Percentiles rank a stretch among this genome's conserved stretches.
These are phyloP conservation scores for Telmatochromis sp. DNA, from an alignment of 2,113 vertebrate genomes.

Conservation along the genomic window DNA sequence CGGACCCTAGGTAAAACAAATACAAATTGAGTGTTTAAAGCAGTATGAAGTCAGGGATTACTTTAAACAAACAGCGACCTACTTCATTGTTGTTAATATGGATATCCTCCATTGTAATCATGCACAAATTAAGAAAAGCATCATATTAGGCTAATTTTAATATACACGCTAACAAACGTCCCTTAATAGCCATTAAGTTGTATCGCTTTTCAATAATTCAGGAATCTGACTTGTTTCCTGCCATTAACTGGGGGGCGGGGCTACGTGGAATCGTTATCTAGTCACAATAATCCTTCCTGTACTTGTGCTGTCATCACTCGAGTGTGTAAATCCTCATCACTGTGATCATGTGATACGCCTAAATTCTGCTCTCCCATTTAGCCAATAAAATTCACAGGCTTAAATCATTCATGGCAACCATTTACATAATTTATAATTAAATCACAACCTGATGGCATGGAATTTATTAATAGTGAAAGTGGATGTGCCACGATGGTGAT, in stretches of 20 bases:
- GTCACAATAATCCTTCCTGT: constrained; percentile 42
- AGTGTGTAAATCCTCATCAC: constrained; percentile 53
- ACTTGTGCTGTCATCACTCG: constrained; percentile 33
- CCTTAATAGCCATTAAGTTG: constrained; percentile 38
- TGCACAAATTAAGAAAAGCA: background rate
- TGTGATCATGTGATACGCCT: constrained; percentile 32
- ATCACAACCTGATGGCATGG: constrained; percentile 80
- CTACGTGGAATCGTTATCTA: constrained; percentile 23
- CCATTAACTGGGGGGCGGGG: constrained; percentile 14
- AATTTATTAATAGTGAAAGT: constrained; percentile 88
- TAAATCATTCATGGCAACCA: constrained; percentile 81
- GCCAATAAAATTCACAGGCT: constrained; percentile 67
- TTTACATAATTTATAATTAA: constrained; percentile 91
- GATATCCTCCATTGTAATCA: background rate
- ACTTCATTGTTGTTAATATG: fast-evolving
- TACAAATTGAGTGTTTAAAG: background rate
- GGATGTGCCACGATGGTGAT: constrained; percentile 74
- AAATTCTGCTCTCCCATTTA: constrained; percentile 67
- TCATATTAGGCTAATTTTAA: background rate
- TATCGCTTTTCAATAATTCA: constrained; percentile 43
- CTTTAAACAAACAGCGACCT: background rate
- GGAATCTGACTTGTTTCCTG: constrained; percentile 36
- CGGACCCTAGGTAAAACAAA: background rate
- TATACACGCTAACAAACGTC: background rate
- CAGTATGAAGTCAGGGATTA: background rate